Percentiles rank a stretch among this genome's conserved stretches.
Conservation (phyloP, 2,797 vertebrate species). For the Bovichtus diacanthus region DNA sequence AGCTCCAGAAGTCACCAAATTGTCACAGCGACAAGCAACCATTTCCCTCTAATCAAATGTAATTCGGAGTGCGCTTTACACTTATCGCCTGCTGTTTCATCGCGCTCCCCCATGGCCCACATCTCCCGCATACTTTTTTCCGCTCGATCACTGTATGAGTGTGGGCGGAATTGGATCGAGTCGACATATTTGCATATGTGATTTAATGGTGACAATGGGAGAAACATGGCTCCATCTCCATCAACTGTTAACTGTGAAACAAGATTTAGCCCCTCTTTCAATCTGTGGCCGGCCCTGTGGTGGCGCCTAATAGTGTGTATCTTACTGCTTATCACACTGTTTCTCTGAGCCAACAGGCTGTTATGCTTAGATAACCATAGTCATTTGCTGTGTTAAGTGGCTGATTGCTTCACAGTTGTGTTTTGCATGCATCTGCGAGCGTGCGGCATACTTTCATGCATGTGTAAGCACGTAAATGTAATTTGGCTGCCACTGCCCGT, state of each 20-base stretch:
- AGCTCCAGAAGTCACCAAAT: slow-evolving; percentile 48
- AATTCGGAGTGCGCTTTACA: slow-evolving; percentile 54
- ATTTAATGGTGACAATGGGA: slow-evolving; percentile 49
- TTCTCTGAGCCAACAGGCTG: slow-evolving; percentile 76
- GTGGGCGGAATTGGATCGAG: slow-evolving; percentile 26
- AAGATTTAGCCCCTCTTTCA: slow-evolving; percentile 62
- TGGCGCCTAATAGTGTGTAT: slow-evolving; percentile 72
- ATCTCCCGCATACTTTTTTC: slow-evolving; percentile 28
- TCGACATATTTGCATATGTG: slow-evolving; percentile 59
- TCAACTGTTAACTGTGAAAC: slow-evolving; percentile 68
- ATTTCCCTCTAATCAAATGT: slow-evolving; percentile 66
- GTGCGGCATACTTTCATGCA: slow-evolving; percentile 50
- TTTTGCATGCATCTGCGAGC: slow-evolving; percentile 20
- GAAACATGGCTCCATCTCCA: slow-evolving; percentile 42
- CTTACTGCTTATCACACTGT: slow-evolving; percentile 69
- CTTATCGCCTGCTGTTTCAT: slow-evolving; percentile 49
- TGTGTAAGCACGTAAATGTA: slow-evolving; percentile 45
- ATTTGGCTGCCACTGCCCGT: slow-evolving; percentile 32
- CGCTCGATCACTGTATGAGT: not conserved
- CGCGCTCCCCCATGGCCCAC: slow-evolving; percentile 18
- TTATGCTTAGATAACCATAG: slow-evolving; percentile 79
- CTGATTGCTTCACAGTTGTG: slow-evolving; percentile 67
- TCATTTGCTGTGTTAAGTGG: slow-evolving; percentile 79
- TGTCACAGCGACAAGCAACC: slow-evolving; percentile 27
- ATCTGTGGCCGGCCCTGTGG: slow-evolving; percentile 55